Conservation (phyloP, 2,797 vertebrate genomes). For the Coracias cyanogaster region DNA sequence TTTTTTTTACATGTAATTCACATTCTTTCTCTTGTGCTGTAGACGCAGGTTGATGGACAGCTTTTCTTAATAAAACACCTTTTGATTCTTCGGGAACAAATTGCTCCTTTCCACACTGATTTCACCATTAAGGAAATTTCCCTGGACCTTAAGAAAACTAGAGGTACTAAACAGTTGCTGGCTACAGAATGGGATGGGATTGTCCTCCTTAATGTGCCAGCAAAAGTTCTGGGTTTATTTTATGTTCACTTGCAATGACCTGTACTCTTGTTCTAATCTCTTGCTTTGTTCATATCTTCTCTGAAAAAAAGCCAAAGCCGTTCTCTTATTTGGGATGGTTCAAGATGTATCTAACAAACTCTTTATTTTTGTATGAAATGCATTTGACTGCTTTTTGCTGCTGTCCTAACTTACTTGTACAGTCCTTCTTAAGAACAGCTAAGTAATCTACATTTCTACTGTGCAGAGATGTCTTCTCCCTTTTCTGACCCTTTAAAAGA, state of each 20-base stretch:
- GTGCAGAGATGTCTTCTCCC: not conserved
- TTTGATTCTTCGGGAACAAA: slow-evolving; percentile 99
- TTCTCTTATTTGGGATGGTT: not conserved
- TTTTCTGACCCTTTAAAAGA: not conserved
- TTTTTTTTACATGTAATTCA: not conserved
- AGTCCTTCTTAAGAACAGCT: not conserved
- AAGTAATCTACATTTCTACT: not conserved
- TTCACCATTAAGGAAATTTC: slow-evolving; percentile 99
- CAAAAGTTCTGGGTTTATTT: slow-evolving; percentile 74
- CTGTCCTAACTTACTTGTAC: slow-evolving; percentile 10
- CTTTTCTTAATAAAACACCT: slow-evolving; percentile 99
- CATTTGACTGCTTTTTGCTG: not conserved
- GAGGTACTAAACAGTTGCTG: slow-evolving; percentile 87
- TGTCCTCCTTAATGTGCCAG: slow-evolving; percentile 60
- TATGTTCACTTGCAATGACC: slow-evolving; percentile 84
- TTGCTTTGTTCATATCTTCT: slow-evolving; percentile 38
- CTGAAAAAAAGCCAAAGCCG: not conserved
- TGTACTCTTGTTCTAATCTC: slow-evolving; percentile 55
- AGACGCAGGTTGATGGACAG: slow-evolving; percentile 96
- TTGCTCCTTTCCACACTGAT: slow-evolving; percentile 98
- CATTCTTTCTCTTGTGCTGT: slow-evolving; percentile 72
- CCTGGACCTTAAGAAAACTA: slow-evolving; percentile 98
- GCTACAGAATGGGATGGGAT: slow-evolving; percentile 56
- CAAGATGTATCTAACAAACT: not conserved
- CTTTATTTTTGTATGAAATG: not conserved